Percentiles rank a stretch among this genome's conserved stretches.
Conservation (phyloP, 2,888 invertebrate genomes). For the Listrodromus nycthemerus region DNA sequence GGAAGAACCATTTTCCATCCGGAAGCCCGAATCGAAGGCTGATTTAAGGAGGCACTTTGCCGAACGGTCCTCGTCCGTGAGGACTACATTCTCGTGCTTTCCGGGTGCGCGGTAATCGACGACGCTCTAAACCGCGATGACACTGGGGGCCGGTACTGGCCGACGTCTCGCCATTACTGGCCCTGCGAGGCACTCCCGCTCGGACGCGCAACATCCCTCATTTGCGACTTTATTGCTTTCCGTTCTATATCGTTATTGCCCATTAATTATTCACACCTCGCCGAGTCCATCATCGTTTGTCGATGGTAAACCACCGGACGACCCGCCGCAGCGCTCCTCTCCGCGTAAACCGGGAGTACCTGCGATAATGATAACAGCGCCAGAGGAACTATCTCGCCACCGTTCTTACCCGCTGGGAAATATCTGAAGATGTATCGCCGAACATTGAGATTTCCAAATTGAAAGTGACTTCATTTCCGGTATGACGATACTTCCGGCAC, state of each 20-base stretch:
- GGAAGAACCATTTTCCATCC: constrained; percentile 62
- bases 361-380: constrained; percentile 16
- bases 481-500: too few species aligned
- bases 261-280: constrained; percentile 63
- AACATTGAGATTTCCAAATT: too few species aligned
- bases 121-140: too few species aligned
- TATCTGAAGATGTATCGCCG: constrained; percentile 45
- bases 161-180: too few species aligned
- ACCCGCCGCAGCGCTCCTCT: constrained; percentile 18
- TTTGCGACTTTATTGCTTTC: constrained; percentile 69
- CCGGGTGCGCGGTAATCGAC: constrained; percentile 41
- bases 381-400: neutral
- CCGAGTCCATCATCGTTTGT: constrained; percentile 63
- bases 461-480: too few species aligned
- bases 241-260: constrained; percentile 66
- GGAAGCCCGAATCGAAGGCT: constrained; percentile 64
- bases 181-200: constrained; percentile 2
- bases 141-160: too few species aligned
- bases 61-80: constrained; percentile 53
- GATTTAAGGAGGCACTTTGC: constrained; percentile 65
- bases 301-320: constrained; percentile 53
- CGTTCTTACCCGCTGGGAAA: constrained; percentile 13
- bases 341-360: constrained; percentile 51
- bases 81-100: constrained; percentile 8
- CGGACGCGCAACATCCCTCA: constrained; percentile 54